Evolutionary conservation across 92 coral and sea anemone genomes (phyloP).

Genomic region (Isaurus tuberculatus): DNA sequence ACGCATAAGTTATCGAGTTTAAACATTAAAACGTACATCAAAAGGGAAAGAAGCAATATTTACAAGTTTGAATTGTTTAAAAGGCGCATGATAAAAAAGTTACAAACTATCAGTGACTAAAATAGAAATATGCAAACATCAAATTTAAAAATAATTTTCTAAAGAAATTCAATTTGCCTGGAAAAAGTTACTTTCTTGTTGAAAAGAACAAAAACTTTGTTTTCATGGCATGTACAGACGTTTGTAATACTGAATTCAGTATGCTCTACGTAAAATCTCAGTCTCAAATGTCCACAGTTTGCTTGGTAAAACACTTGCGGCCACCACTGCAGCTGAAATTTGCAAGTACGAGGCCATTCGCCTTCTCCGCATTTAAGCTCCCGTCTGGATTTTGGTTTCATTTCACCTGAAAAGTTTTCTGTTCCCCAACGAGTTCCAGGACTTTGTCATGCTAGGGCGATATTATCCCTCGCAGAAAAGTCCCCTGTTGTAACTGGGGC

Average conservation of each 20-base stretch:
- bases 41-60: no score
- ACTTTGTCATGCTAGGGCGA: not conserved
- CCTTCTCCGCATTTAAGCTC: not conserved
- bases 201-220: no score
- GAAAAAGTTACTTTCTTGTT: no score
- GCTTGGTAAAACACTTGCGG: not conserved
- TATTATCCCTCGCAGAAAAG: not conserved
- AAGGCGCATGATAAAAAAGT: no score
- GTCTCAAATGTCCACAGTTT: not conserved
- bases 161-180: no score
- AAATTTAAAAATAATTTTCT: no score
- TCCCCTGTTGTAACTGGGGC: not conserved
- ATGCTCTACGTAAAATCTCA: not conserved
- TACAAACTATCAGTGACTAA: no score
- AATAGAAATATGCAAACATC: no score
- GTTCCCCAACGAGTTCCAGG: not conserved
- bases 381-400: not conserved
- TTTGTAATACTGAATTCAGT: not conserved
- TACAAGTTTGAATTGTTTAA: no score
- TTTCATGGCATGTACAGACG: not conserved
- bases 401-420: not conserved
- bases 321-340: slow-evolving; percentile 9
- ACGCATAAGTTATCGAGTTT: not conserved
- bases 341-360: not conserved
- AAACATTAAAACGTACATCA: no score